A percentile compares a stretch with the other conserved stretches of the same genome.
These are phyloP conservation scores for Ladona fulva DNA, from an alignment of 1,140 invertebrate species.

Conservation along the genomic window DNA sequence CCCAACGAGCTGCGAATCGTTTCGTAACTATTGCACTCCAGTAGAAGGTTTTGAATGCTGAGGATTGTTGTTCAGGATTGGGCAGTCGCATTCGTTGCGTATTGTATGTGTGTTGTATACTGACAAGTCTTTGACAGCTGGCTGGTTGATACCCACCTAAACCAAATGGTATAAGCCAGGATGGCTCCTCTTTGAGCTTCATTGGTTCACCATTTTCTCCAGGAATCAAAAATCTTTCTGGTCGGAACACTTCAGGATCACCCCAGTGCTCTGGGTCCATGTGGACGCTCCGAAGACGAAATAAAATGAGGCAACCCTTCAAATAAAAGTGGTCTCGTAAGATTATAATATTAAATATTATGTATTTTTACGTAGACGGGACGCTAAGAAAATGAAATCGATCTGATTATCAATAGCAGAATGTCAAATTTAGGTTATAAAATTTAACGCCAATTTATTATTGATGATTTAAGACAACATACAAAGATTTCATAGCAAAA, in stretches of 20 bases:
- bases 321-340: background rate
- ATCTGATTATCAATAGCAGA: background rate
- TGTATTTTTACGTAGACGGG: background rate
- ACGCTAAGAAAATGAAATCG: background rate
- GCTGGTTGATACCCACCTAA: conserved; percentile 47
- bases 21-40: too few relatives aligned
- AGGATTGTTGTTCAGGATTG: too few relatives aligned
- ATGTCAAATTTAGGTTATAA: too few relatives aligned
- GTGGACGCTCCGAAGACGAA: conserved; percentile 35
- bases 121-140: too few relatives aligned
- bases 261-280: conserved; percentile 27
- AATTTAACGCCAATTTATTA: too few relatives aligned
- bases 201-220: conserved; percentile 35
- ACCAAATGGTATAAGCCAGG: conserved; percentile 62
- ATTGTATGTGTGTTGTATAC: too few relatives aligned
- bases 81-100: too few relatives aligned
- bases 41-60: too few relatives aligned
- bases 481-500: too few relatives aligned
- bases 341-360: background rate
- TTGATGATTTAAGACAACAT: too few relatives aligned
- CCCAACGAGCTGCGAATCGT: too few relatives aligned
- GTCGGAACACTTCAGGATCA: conserved; percentile 34
- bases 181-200: conserved; percentile 48
- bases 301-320: conserved; percentile 48
- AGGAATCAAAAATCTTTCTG: conserved; percentile 28